Evolutionary conservation across 2,888 invertebrate species (phyloP), one percentile per base, ranked within the genome.

Genomic region (Apamea sordens): DNA sequence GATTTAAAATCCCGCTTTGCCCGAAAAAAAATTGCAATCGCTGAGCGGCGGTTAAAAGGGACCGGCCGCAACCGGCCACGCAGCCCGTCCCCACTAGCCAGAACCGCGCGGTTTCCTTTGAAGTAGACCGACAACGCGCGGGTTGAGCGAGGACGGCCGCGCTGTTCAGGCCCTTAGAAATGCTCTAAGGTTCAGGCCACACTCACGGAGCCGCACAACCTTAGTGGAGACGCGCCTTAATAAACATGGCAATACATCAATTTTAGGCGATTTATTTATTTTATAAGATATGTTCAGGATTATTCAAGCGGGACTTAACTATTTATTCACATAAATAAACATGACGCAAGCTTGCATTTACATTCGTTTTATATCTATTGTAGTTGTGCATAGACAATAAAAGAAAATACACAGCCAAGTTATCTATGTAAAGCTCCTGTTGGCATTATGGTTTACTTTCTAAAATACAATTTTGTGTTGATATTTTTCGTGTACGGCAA

Each of bases 401-500:
- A 53, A 32, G 7, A 71, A 36, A 13, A 28, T 36, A n/a, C 2
- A 47, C 7, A 28, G n/a, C 15, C 13, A 53, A 28, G 21, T 15
- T 41, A 11, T n/a, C 13, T 18, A 41, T 53, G 13, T 63, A 59
- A 36, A 53, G 28, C 24, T 15, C 4, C 3, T n/a, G 2, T 28
- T 50, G 6, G 36, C 59, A 44, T 36, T 83, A 83, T 86, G 72
- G 70, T 77, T 70, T 63, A 85, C 89, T 88, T 87, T 87, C 81
- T 85, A 86, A 86, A 87, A 79, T 85, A 80, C 73, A 86, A 74
- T 83, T 79, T 74, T 68, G 68, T 69, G 77, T 63, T 82, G 64
- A 68, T 69, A 83, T 84, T 83, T 90, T 89, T 80, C 70, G 11
- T 50, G 21, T 70, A 73, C 91, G 92, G 96, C 93, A 95, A 95